These are phyloP conservation scores for Notothenia coriiceps DNA, from an alignment of 2,113 vertebrate species.

Conservation along the genomic window DNA sequence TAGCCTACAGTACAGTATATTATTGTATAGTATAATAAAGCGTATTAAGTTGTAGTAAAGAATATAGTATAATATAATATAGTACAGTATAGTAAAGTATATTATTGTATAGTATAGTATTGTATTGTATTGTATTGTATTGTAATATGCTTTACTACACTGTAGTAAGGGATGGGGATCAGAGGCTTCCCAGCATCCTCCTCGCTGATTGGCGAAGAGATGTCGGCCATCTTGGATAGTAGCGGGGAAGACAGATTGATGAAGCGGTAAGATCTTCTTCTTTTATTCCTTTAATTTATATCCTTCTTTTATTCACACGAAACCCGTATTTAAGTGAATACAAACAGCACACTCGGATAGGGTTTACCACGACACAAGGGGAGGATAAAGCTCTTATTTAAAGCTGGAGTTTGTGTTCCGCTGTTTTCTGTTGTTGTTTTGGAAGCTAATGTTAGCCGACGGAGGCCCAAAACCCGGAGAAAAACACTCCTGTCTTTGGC, in stretches of 20 bases:
- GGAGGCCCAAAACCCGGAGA: constrained; percentile 56
- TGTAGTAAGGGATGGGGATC: constrained; percentile 40
- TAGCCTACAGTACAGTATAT: not conserved
- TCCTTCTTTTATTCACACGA: not conserved
- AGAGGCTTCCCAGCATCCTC: constrained; percentile 65
- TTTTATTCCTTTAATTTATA: constrained; percentile 43
- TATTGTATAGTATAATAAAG: not conserved
- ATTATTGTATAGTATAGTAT: not conserved
- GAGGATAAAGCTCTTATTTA: no score
- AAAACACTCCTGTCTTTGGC: not conserved
- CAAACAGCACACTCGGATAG: rapidly evolving
- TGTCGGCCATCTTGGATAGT: constrained; percentile 80
- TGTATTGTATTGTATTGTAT: not conserved
- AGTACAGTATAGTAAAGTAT: not conserved
- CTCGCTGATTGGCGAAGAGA: constrained; percentile 63
- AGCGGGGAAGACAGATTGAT: constrained; percentile 79
- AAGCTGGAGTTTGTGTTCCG: not conserved
- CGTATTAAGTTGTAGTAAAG: not conserved
- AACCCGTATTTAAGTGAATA: not conserved
- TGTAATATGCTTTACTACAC: no score
- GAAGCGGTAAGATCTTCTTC: constrained; percentile 71
- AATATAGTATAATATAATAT: not conserved
- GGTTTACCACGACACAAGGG: rapidly evolving
- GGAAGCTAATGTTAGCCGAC: constrained; percentile 26
- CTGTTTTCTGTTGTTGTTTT: constrained; percentile 74